Percentiles rank a stretch among this genome's conserved stretches.
Evolutionary conservation across 2,113 vertebrate species (phyloP).

Genomic region (Bagarius yarrelli): DNA sequence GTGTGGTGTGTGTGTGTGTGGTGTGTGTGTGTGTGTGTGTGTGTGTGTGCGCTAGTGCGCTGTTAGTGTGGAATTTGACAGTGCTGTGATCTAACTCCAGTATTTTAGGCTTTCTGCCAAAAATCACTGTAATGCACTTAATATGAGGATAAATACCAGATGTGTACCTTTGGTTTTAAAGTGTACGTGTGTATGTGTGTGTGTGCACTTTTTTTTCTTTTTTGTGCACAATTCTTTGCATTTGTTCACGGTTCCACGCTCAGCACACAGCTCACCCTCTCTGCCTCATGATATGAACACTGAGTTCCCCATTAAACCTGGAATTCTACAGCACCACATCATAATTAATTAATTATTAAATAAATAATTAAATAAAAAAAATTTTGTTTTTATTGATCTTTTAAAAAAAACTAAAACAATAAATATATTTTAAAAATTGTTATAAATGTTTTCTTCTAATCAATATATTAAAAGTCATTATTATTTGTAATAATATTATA

Average conservation of each 20-base stretch:
- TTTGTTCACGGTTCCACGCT: constrained; percentile 58
- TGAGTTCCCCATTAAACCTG: not conserved
- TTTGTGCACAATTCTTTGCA: constrained; percentile 67
- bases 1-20: constrained; percentile 44
- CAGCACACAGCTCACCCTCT: constrained; percentile 8
- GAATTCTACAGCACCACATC: not conserved
- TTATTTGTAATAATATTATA: not conserved
- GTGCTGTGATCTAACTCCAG: constrained; percentile 47
- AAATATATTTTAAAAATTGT: not conserved
- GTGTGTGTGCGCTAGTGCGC: constrained; percentile 37
- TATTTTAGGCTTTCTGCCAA: constrained; percentile 57
- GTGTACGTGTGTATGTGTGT: constrained; percentile 31
- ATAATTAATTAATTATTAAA: too few species aligned
- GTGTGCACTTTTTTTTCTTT: constrained; percentile 45
- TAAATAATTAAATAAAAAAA: too few species aligned
- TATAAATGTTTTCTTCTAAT: not conserved
- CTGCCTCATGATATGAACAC: constrained; percentile 1
- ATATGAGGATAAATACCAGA: constrained; percentile 37
- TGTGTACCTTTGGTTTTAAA: constrained; percentile 29
- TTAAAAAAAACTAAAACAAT: too few species aligned
- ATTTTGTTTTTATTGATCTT: too few species aligned
- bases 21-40: constrained; percentile 36
- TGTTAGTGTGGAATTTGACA: constrained; percentile 21
- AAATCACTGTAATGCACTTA: constrained; percentile 54
- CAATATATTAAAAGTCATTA: not conserved